Conservation (phyloP, 2,113 vertebrate genomes). For the Platysteira castanea region DNA sequence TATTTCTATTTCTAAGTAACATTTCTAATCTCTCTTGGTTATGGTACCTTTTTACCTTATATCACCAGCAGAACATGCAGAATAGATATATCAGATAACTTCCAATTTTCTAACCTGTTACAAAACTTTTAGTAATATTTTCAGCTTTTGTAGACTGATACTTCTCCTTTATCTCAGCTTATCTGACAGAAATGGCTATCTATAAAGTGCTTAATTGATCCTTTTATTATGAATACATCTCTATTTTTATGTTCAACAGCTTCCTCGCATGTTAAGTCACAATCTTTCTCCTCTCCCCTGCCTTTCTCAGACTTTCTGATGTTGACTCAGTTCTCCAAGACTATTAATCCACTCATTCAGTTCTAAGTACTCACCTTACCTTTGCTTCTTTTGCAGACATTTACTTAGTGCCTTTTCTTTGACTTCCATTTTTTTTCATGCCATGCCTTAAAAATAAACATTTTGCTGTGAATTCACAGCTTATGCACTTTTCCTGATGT, state of each 20-base stretch:
- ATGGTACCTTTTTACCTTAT: background rate
- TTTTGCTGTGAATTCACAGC: background rate
- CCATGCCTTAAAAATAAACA: background rate
- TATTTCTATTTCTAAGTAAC: background rate
- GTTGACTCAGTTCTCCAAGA: background rate
- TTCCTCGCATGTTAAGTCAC: background rate
- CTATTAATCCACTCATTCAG: background rate
- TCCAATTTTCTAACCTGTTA: background rate
- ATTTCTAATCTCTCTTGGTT: background rate
- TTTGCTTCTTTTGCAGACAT: background rate
- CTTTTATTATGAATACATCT: background rate
- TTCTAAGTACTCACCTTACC: background rate
- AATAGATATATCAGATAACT: background rate
- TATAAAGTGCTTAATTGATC: background rate
- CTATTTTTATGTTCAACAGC: background rate
- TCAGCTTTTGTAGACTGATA: background rate
- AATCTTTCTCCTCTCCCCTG: too few species aligned
- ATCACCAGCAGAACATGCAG: background rate
- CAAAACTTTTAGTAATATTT: background rate
- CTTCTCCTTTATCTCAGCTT: background rate
- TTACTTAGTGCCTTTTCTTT: background rate
- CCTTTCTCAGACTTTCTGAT: background rate
- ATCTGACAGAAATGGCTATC: background rate
- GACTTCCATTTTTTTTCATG: background rate
- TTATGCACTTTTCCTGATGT: constrained; percentile 3